Evolutionary conservation across 2,113 vertebrate genomes (phyloP).

Genomic region (Peromyscus maniculatus): DNA sequence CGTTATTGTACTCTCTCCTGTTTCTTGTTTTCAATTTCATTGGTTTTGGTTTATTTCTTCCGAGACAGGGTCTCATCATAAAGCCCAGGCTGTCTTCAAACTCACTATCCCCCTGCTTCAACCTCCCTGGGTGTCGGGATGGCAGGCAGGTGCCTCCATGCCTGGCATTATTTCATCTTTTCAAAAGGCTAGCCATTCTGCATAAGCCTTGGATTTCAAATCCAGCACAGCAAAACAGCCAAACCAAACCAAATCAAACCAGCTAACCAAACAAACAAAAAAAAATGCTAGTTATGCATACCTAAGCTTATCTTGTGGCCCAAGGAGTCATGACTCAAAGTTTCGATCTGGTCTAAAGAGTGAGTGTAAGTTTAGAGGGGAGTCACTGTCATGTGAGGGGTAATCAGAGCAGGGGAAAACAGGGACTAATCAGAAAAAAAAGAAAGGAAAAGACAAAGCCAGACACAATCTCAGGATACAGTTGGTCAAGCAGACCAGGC

Average conservation of each 20-base stretch:
- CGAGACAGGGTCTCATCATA: background rate
- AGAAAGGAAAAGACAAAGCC: background rate
- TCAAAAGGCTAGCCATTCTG: background rate
- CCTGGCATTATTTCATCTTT: background rate
- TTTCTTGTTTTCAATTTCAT: background rate
- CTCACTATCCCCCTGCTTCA: background rate
- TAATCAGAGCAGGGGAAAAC: background rate
- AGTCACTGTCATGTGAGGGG: background rate
- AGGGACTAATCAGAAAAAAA: background rate
- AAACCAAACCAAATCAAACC: background rate
- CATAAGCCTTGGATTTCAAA: background rate
- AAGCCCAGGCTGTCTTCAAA: background rate
- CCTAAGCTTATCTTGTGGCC: background rate
- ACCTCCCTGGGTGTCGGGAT: background rate
- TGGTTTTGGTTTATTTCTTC: background rate
- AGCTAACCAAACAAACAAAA: background rate
- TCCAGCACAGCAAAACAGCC: background rate
- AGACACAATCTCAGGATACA: background rate
- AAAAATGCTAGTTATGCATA: background rate
- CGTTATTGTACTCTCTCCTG: background rate
- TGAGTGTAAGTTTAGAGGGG: background rate
- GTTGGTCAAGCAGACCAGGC: background rate
- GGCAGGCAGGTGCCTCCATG: background rate
- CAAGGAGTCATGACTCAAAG: background rate
- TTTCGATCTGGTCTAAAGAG: background rate